Base-by-base conservation (phyloP, 2,888 invertebrate genomes). In the Rapana venosa region DNA sequence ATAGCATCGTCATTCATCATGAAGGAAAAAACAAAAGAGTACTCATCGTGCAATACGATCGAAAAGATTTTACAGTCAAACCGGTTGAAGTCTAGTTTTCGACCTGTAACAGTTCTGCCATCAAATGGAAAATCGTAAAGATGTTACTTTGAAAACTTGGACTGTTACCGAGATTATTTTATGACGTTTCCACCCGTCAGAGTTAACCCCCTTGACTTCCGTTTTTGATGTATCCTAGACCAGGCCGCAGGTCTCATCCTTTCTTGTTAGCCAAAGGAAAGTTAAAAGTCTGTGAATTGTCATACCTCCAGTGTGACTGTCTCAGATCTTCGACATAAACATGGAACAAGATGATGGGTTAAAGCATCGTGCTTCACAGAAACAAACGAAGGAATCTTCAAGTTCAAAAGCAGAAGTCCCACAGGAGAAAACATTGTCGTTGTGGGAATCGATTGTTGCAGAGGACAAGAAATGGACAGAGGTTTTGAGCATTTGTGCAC, bases 401-500 rank as follows among this genome's bases (percentile, higher is more conserved):
- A 5, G 26, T 47, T 1, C 36, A 47, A 0, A 11, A n/a, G 15
- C 36, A 47, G 36, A 74, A 84, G n/a, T 17, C 11, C 1, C 30
- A 26, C 66, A 32, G 61, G 32, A 6, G 8, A 66, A 35, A 26
- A 15, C 32, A 66, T 35, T 32, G 22, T 86, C 86, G 22, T 36
- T 91, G 15, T 91, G 91, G 93, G 89, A 91, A 17, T 89, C 88
- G 11, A 61, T 92, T 2, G 56, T 93, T 6, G 47, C 91, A 15
- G 58, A 91, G 17, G 94, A 94, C 87, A 92, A 92, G 86, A 87
- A 93, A 85, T 93, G 91, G 90, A 93, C 94, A 20, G 84, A 90
- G 35, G 88, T 87, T 15, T 92, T 93, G 81, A 93, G 94, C 36
- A 89, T 95, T 0, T 96, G 95, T 93, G 94, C 95, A 22, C 92